These are phyloP conservation scores for Notolabrus celidotus DNA, from an alignment of 2,797 vertebrate species.

Conservation along the genomic window DNA sequence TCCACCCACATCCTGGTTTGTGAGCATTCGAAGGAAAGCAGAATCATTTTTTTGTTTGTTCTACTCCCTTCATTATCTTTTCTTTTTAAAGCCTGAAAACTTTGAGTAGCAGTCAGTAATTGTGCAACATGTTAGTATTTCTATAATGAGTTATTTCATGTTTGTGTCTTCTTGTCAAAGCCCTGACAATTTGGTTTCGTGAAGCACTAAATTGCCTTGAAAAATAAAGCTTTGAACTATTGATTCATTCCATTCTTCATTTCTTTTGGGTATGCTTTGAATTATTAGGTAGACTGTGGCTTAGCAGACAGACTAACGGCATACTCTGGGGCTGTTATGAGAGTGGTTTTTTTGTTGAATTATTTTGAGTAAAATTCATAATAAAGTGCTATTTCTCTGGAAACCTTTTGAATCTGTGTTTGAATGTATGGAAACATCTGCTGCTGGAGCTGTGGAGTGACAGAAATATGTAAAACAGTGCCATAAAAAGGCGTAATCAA, in stretches of 20 bases:
- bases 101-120: constrained; percentile 47
- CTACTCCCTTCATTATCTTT: constrained; percentile 46
- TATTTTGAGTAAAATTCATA: constrained; percentile 62
- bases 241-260: constrained; percentile 62
- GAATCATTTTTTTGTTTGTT: constrained; percentile 45
- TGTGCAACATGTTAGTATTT: constrained; percentile 50
- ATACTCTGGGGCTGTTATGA: constrained; percentile 55
- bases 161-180: constrained; percentile 63
- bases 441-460: not conserved
- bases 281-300: constrained; percentile 60
- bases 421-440: constrained; percentile 16
- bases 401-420: constrained; percentile 15
- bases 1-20: constrained; percentile 20
- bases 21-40: constrained; percentile 14
- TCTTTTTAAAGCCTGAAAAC: constrained; percentile 50
- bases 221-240: constrained; percentile 78
- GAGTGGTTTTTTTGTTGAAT: constrained; percentile 55
- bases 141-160: constrained; percentile 63
- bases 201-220: constrained; percentile 69
- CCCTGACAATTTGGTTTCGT: constrained; percentile 61
- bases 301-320: constrained; percentile 46
- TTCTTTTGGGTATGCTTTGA: constrained; percentile 71
- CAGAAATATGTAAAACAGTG: constrained; percentile 19
- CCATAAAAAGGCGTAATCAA: not conserved
- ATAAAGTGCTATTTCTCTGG: constrained; percentile 49